Base-by-base conservation (phyloP, 2,797 vertebrate genomes). In the Zenarchopterus dispar region DNA sequence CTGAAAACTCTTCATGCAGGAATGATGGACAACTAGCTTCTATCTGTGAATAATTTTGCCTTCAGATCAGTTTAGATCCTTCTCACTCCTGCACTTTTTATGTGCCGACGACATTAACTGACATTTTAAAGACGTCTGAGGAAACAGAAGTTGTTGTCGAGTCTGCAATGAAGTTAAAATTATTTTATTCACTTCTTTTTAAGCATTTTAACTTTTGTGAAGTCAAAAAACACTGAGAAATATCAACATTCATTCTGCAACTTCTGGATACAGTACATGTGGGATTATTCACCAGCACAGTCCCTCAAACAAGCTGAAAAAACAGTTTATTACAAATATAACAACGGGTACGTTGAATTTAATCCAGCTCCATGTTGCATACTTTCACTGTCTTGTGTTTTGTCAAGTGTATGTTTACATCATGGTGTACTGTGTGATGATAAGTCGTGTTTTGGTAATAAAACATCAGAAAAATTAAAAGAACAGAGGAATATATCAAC, bases 131-230 rank as follows among this genome's bases (percentile, higher is more conserved):
- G 19, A 23, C 23, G 10, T 13, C 51, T 8, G 55, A 70, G 41
- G 42, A 44, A 39, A 17, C 10, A 47, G 17, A 22, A 65, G 39
- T 42, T 26, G 36, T 36, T 5, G 7, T 22, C 5, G 52, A 55
- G 46, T 42, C 26, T 23, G 41, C 55, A 48, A 48, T 54, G 1
- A 22, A 67, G 41, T 68, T 21, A 13, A 17, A 45, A 41, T 43
- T 5, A 36, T 65, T 80, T 80, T 51, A 67, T 73, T 77, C 9
- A n/a, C 28, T 46, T 62, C 67, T n/a, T 22, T 48, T 51, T 18
- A 13, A 53, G 1, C 45, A 5, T 54, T 43, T 48, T 13, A 52
- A 58, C 36, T 13, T 39, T 39, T 18, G 5, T 23, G 18, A 54
- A 21, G 19, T 65, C n/a, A 5, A 5, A n/a, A 73, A 55, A 73